phyloP scores from a whole-genome alignment of 2,113 vertebrate species.

The Craseonycteris thonglongyai region DNA sequence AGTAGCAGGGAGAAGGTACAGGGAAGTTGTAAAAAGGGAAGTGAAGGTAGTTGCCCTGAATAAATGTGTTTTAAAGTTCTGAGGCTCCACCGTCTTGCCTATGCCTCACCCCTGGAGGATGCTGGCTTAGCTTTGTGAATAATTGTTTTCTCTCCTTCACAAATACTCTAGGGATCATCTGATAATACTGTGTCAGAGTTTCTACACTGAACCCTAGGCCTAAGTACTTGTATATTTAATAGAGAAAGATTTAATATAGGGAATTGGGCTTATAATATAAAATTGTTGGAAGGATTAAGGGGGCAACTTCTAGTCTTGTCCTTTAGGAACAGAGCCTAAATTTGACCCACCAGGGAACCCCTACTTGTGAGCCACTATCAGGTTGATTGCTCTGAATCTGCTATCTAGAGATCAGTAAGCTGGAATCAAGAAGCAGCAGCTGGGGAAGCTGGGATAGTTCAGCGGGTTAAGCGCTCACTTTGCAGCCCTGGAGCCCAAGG shows the following conservation, averaged over 20 bases:
- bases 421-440: background rate
- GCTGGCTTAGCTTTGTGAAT: background rate
- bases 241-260: conserved; percentile 4
- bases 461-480: no score
- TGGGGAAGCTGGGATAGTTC: no score
- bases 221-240: background rate
- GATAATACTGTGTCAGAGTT: background rate
- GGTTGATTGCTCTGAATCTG: background rate
- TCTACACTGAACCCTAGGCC: background rate
- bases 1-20: background rate
- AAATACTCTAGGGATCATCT: background rate
- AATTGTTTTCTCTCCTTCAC: background rate
- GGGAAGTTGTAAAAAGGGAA: background rate
- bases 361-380: background rate
- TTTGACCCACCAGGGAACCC: background rate
- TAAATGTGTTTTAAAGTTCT: background rate
- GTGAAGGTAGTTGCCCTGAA: background rate
- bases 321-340: background rate
- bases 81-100: background rate
- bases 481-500: no score
- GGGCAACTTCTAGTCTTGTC: background rate
- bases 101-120: background rate
- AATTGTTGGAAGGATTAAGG: background rate
- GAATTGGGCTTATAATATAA: background rate
- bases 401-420: background rate